Base-by-base conservation (phyloP, 2,888 invertebrate genomes). In the Drosophila incognita region DNA sequence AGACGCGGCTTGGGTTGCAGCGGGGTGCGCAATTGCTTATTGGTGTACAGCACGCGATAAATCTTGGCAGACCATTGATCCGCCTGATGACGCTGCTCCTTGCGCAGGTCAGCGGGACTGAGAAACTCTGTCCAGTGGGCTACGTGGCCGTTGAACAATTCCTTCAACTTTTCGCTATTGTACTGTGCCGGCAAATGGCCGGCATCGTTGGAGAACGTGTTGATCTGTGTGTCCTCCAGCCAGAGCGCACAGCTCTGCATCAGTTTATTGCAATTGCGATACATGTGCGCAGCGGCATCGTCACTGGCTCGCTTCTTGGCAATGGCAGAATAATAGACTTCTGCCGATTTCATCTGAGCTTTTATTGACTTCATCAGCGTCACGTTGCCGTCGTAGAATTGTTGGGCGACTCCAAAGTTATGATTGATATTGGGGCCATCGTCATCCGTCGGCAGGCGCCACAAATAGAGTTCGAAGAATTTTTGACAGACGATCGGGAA, bases 221-320 rank as follows among this genome's bases (percentile, higher is more conserved):
- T 96, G 3, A 97, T 93, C 69, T 95, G 94, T 0, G 96, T 95
- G 87, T 97, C 97, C 90, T 97, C 96, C 65, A 97, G 92, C 97
- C 97, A 97, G 24, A 97, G 92, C 1, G 94, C 94, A 84, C 95
- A 95, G 2, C 96, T 95, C 85, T 94, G 94, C 90, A 95, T 95
- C 61, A 96, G 92, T 92, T 92, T 93, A 15, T 91, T 85, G 79
- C 93, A 93, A 51, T 90, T 91, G 59, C 91, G 89, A 76, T 93
- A 92, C 78, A 93, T 92, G 57, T 90, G 87, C 54, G 89, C 76
- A 42, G 90, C 78, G 35, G 86, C 87, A 21, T 93, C 92, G 46
- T 92, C 90, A 13, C 94, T 92, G 15, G 92, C 84, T 49, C 92
- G 91, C 54, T 92, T 93, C 59, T 94, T 94, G 21, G 93, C 93